Conservation (phyloP, 2,113 vertebrate genomes). For the Pristiophorus japonicus region DNA sequence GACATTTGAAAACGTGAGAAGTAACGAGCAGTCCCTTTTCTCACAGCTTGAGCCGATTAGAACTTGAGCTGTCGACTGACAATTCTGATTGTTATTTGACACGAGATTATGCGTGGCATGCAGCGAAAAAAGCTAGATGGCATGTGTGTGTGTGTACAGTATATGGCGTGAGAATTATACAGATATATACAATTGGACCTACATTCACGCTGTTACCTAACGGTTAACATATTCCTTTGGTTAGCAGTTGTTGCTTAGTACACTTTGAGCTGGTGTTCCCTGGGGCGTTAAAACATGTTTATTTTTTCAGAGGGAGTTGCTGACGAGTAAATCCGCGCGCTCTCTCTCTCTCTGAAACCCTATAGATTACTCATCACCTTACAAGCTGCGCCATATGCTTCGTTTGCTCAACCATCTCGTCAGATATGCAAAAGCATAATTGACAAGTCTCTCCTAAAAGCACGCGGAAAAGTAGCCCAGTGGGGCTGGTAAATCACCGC, state of each 20-base stretch:
- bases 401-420: constrained; percentile 66
- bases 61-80: not conserved
- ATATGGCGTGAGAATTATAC: not conserved
- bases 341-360: constrained; percentile 41
- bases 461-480: constrained; percentile 71
- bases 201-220: constrained; percentile 13
- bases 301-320: constrained; percentile 43
- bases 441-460: constrained; percentile 65
- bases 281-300: constrained; percentile 47
- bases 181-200: not conserved
- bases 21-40: not conserved
- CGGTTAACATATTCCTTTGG: constrained; percentile 47
- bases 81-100: not conserved
- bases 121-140: not conserved
- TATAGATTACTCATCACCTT: constrained; percentile 52
- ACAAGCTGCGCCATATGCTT: constrained; percentile 71
- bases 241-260: constrained; percentile 42
- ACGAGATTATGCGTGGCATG: not conserved
- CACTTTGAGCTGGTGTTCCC: constrained; percentile 48
- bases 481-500: constrained; percentile 65
- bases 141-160: not conserved
- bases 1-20: not conserved
- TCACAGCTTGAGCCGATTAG: not conserved
- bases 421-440: constrained; percentile 65
- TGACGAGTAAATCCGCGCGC: constrained; percentile 42